A percentile compares a stretch with the other conserved stretches of the same genome.
Evolutionary conservation across 2,797 vertebrate genomes (phyloP).

Genomic region (Rhincodon typus): DNA sequence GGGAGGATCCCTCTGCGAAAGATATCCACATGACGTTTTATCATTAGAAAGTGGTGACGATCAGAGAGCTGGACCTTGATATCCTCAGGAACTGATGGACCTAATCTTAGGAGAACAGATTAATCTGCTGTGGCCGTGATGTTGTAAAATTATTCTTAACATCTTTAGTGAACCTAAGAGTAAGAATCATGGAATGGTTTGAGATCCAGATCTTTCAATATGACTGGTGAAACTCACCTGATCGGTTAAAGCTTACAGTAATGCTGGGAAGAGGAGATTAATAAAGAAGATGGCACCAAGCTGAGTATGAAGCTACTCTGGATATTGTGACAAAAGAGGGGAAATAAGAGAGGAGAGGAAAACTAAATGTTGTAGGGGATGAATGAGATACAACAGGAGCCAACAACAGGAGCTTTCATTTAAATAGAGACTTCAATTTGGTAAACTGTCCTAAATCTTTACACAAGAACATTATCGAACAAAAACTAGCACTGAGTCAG

Average conservation of each 20-base stretch:
- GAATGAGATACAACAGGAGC: neutral
- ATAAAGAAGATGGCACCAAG: neutral
- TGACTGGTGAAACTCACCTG: neutral
- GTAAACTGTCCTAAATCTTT: neutral
- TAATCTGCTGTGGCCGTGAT: neutral
- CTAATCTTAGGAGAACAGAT: neutral
- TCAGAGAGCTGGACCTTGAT: neutral
- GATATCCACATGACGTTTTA: no score
- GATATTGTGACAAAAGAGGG: neutral
- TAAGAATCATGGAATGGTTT: neutral
- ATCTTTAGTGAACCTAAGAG: neutral
- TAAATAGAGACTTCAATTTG: no score
- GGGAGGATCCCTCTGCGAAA: neutral
- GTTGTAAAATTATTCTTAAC: neutral
- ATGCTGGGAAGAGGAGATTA: neutral
- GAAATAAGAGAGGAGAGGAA: neutral
- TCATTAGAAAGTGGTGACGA: no score
- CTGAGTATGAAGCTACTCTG: neutral
- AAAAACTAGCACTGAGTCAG: neutral
- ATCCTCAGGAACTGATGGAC: neutral
- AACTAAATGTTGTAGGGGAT: neutral
- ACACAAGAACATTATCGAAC: neutral
- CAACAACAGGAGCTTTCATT: neutral
- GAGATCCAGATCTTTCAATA: neutral
- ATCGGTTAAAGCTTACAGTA: neutral